Percentiles rank a stretch among this genome's conserved stretches.
These are phyloP conservation scores for Hippolais icterina DNA, from an alignment of 2,113 vertebrate species.

Conservation along the genomic window DNA sequence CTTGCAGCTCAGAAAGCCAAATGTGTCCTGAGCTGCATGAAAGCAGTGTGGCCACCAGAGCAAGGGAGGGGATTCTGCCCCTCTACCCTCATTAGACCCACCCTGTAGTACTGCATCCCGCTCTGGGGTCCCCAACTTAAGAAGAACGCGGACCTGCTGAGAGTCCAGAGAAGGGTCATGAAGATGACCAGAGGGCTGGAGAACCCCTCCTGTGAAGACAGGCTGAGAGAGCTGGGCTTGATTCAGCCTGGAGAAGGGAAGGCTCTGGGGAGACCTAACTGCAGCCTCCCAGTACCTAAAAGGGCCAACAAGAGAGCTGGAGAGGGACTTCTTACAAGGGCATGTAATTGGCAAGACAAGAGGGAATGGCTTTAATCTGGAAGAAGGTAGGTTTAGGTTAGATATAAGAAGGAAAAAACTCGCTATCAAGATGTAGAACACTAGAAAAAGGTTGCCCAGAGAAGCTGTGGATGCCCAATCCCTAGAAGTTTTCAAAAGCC, in stretches of 20 bases:
- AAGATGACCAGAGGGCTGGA: background rate
- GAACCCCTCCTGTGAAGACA: background rate
- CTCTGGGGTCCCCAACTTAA: background rate
- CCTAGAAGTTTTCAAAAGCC: background rate
- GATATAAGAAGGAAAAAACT: background rate
- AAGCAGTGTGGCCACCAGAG: background rate
- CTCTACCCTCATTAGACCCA: background rate
- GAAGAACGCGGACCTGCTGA: background rate
- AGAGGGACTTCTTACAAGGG: background rate
- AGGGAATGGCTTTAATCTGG: background rate
- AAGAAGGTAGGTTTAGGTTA: background rate
- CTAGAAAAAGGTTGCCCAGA: background rate
- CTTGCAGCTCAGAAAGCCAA: background rate
- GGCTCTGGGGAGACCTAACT: background rate
- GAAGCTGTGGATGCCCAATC: background rate
- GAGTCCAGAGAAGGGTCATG: background rate
- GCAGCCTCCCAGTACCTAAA: background rate
- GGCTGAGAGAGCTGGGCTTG: background rate
- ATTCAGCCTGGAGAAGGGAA: background rate
- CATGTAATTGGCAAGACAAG: background rate
- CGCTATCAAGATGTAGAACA: background rate
- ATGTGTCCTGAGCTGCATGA: background rate
- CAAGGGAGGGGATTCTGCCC: background rate
- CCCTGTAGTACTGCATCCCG: background rate
- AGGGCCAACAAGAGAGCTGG: background rate